Evolutionary conservation across 2,797 vertebrate genomes (phyloP).

Genomic region (Emys orbicularis): DNA sequence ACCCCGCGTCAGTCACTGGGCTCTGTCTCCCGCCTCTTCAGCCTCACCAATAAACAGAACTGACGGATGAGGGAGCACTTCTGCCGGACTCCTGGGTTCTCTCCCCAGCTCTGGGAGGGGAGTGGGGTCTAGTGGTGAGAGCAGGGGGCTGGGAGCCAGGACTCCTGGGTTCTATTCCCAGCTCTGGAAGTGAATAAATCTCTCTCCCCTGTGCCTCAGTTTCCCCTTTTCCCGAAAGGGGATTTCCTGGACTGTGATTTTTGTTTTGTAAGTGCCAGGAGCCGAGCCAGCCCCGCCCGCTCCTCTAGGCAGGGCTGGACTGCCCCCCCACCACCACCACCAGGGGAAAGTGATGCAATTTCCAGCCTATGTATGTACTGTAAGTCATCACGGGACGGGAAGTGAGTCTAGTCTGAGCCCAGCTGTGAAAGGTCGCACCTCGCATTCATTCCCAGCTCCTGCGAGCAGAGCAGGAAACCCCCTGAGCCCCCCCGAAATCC

Average conservation of each 20-base stretch:
- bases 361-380: neutral
- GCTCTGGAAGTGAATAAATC: neutral
- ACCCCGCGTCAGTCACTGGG: neutral
- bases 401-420: neutral
- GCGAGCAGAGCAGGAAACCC: no score
- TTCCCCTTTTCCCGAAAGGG: neutral
- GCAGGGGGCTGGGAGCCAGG: neutral
- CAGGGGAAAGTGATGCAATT: neutral
- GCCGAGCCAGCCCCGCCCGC: no score
- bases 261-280: no score
- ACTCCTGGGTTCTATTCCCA: neutral
- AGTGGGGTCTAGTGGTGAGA: neutral
- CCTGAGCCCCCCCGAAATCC: neutral
- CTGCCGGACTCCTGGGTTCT: neutral
- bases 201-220: neutral
- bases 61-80: no score
- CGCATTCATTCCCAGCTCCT: neutral
- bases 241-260: neutral
- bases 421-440: no score
- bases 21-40: neutral
- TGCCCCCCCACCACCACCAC: accelerated
- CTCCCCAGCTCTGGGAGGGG: neutral
- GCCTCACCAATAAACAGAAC: neutral
- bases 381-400: neutral
- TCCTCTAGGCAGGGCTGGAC: no score